These are phyloP conservation scores for Sabatieria punctata DNA, from an alignment of 2,888 invertebrate species.

Conservation along the genomic window DNA sequence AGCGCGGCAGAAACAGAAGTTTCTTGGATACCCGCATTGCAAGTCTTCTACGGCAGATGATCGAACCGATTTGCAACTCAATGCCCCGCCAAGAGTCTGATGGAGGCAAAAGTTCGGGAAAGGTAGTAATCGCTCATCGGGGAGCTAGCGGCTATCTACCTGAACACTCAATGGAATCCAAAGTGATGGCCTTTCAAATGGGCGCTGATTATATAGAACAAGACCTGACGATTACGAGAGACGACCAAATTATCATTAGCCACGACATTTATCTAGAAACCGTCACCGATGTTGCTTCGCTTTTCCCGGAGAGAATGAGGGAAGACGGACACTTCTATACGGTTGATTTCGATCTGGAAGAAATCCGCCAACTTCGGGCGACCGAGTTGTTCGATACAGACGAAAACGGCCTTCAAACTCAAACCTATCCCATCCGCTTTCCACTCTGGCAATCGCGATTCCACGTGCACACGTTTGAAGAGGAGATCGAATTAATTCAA, in stretches of 20 bases:
- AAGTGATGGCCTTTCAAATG: slow-evolving; percentile 11
- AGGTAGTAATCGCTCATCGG: slow-evolving; percentile 17
- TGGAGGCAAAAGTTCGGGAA: too few relatives aligned
- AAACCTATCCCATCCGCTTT: too few relatives aligned
- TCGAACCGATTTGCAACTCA: too few relatives aligned
- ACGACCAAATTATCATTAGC: background rate
- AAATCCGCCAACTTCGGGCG: background rate
- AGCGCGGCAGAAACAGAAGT: too few relatives aligned
- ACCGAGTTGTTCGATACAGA: too few relatives aligned
- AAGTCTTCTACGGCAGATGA: too few relatives aligned
- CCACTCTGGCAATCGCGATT: too few relatives aligned
- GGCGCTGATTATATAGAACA: slow-evolving; percentile 2
- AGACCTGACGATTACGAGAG: background rate
- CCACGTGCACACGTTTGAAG: too few relatives aligned
- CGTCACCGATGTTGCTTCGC: slow-evolving; percentile 9
- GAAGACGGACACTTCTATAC: slow-evolving; percentile 7
- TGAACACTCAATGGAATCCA: slow-evolving; percentile 14
- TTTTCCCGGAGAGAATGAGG: slow-evolving; percentile 6
- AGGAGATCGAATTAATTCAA: slow-evolving; percentile 10
- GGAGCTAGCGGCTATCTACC: slow-evolving; percentile 15
- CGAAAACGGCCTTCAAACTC: too few relatives aligned
- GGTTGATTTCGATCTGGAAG: slow-evolving; percentile 8
- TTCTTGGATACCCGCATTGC: too few relatives aligned
- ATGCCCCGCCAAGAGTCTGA: too few relatives aligned
- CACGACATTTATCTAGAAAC: slow-evolving; percentile 7